Percentiles rank a stretch among this genome's conserved stretches.
Conservation (phyloP, 2,797 vertebrate genomes). For the Crocodylus rhombifer region DNA sequence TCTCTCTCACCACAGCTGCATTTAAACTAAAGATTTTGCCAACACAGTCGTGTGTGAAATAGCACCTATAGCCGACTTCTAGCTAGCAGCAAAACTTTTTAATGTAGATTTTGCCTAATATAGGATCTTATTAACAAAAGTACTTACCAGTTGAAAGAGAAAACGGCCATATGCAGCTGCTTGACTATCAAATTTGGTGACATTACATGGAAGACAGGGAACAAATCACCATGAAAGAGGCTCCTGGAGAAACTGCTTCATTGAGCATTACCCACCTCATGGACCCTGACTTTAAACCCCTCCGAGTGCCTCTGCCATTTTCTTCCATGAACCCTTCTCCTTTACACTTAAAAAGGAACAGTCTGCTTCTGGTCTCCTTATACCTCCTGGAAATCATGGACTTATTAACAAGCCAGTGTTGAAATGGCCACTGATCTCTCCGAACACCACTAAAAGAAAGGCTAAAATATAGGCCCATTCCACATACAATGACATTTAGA, state of each 20-base stretch:
- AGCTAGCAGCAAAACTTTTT: too few relatives aligned
- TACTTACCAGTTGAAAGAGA: neutral
- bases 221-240: neutral
- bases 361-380: too few relatives aligned
- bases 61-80: too few relatives aligned
- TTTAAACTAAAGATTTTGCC: too few relatives aligned
- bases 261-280: neutral
- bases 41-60: too few relatives aligned
- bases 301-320: neutral
- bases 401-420: neutral
- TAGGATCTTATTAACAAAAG: too few relatives aligned
- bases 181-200: neutral
- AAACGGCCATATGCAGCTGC: neutral
- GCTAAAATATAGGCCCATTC: neutral
- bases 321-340: neutral
- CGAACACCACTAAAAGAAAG: neutral
- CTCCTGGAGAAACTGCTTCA: neutral
- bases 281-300: neutral
- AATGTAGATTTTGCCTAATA: too few relatives aligned
- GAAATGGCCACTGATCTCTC: neutral
- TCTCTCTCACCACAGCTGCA: too few relatives aligned
- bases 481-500: neutral
- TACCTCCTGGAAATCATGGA: too few relatives aligned
- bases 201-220: neutral
- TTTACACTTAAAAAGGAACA: neutral